Evolutionary conservation across 2,797 vertebrate species (phyloP).

Genomic region (Molossus alvarezi): DNA sequence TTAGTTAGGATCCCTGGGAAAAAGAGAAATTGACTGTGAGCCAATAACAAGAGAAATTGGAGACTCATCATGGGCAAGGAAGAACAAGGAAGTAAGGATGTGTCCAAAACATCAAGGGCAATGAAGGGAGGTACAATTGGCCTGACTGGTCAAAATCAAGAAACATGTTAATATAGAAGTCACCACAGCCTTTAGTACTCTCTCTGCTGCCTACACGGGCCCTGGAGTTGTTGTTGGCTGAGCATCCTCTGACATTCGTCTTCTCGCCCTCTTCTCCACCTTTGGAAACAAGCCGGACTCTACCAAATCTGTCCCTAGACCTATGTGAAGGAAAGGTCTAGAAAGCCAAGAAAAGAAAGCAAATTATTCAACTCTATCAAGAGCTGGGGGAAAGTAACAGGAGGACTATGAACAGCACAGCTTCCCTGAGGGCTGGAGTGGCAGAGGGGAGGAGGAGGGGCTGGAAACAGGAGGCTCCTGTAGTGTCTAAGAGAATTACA

Average conservation of each 20-base stretch:
- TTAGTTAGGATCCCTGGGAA: not conserved
- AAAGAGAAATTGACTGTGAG: not conserved
- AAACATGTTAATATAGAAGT: not conserved
- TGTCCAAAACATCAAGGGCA: not conserved
- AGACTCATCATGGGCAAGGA: not conserved
- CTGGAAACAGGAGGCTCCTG: not conserved
- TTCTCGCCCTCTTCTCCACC: not conserved
- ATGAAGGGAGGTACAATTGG: not conserved
- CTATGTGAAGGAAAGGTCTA: not conserved
- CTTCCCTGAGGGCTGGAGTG: not conserved
- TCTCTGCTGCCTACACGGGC: not conserved
- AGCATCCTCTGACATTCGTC: not conserved
- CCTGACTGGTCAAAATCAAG: not conserved
- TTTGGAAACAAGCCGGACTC: not conserved
- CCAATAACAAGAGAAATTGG: not conserved
- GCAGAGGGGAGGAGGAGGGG: not conserved
- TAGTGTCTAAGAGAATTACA: not conserved
- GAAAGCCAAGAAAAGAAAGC: not conserved
- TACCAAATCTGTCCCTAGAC: not conserved
- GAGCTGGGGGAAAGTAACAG: not conserved
- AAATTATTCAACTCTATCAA: not conserved
- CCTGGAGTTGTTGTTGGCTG: not conserved
- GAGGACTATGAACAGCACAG: not conserved
- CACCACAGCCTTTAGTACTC: not conserved
- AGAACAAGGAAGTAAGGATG: not conserved